phyloP scores from a whole-genome alignment of 2,888 invertebrate genomes.

The Drosophila longiperda region DNA sequence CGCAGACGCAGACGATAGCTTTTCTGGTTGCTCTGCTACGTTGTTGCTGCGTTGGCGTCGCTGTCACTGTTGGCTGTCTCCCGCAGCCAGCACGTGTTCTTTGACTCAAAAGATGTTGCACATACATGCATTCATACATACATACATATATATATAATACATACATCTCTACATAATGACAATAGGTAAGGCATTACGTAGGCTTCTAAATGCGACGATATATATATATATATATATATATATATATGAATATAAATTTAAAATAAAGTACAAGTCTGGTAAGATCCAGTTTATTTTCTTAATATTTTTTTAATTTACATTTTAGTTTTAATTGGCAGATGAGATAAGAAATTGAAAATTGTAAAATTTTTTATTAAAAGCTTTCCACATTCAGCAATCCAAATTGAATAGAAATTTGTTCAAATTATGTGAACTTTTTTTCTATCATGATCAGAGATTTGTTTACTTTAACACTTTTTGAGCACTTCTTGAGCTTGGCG shows the following conservation, averaged over 20 bases:
- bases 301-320: not conserved
- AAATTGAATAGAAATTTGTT: not conserved
- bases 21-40: conserved; percentile 3
- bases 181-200: not conserved
- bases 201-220: not conserved
- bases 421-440: not conserved
- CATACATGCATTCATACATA: not conserved
- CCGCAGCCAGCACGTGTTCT: conserved; percentile 54
- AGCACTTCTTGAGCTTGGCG: too few species aligned
- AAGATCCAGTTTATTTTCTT: not conserved
- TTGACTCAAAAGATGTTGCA: conserved; percentile 42
- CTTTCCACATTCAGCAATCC: not conserved
- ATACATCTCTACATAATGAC: not conserved
- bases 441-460: not conserved
- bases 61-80: conserved; percentile 13
- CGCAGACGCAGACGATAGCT: conserved; percentile 22
- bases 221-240: not conserved
- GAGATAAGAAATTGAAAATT: not conserved
- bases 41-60: conserved; percentile 15
- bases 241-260: not conserved
- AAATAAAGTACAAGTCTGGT: not conserved
- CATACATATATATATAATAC: not conserved
- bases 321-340: not conserved
- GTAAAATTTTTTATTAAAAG: not conserved
- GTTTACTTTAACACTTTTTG: not conserved